A percentile compares a stretch with the other conserved stretches of the same genome.
Conservation (phyloP, 2,888 invertebrate species). For the Andrena bicolor region DNA sequence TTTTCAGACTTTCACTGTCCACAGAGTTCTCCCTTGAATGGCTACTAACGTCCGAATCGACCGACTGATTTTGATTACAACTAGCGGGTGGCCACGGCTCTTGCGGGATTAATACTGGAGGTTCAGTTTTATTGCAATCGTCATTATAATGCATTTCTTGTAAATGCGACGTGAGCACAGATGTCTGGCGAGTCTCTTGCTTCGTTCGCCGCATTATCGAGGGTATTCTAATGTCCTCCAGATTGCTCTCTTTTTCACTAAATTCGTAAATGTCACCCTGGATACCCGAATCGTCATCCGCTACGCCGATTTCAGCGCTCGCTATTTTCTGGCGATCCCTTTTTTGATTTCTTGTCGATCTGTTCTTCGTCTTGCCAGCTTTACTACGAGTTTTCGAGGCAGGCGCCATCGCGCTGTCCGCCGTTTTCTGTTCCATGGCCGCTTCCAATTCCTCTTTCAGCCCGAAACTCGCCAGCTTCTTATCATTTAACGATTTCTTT, state of each 20-base stretch:
- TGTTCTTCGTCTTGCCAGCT: constrained; percentile 71
- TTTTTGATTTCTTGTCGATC: constrained; percentile 80
- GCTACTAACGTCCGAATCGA: constrained; percentile 60
- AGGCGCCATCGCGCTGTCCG: constrained; percentile 10
- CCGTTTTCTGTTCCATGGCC: constrained; percentile 18
- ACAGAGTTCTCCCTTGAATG: constrained; percentile 71
- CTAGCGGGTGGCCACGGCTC: constrained; percentile 76
- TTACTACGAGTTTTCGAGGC: constrained; percentile 55
- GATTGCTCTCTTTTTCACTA: constrained; percentile 84
- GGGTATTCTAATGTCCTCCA: constrained; percentile 78
- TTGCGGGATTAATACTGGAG: constrained; percentile 76
- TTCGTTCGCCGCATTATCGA: constrained; percentile 80
- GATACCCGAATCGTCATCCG: constrained; percentile 83
- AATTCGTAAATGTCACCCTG: constrained; percentile 87
- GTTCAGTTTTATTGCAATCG: constrained; percentile 74
- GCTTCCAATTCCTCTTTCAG: constrained; percentile 52
- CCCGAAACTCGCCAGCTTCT: constrained; percentile 67
- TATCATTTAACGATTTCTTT: constrained; percentile 71
- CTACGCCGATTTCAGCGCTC: constrained; percentile 77
- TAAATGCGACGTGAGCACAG: constrained; percentile 66
- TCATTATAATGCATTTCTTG: constrained; percentile 72
- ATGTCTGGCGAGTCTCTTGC: constrained; percentile 72
- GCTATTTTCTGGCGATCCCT: constrained; percentile 66
- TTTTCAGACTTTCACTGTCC: constrained; percentile 71
- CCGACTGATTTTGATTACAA: constrained; percentile 40